Evolutionary conservation across 2,113 vertebrate genomes (phyloP), one percentile per base, ranked within the genome.

Genomic region (Mesembrinibis cayennensis): DNA sequence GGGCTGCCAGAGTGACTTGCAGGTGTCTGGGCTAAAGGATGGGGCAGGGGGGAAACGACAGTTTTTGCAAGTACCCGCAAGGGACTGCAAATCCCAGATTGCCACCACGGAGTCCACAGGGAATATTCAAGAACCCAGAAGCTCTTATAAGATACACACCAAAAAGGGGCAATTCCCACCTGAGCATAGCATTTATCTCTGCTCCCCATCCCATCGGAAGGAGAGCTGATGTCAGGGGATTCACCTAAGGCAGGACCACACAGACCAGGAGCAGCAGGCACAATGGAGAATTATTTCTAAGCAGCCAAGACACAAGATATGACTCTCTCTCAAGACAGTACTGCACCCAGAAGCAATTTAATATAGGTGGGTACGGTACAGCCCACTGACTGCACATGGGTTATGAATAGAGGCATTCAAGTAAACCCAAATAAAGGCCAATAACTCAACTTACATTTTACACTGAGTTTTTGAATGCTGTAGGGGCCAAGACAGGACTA

Each of bases 321-420:
- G 53, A 52, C 50, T 93, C 87, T 82, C 63, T 83, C 80, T 93
- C 69, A 62, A 67, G 76, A 91, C 1, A 92, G 72, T 32, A 50
- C 81, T 92, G 89, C 95, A 92, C 80, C 84, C 77, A 93, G 80
- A 61, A 78, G 96, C 87, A 93, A 94, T 92, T 97, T 91, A 90
- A 84, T 85, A 15, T 34, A 65, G 91, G 92, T 85, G 89, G 61
- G 69, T n/a, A 67, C 1, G 18, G 95, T 50, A 76, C 70, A 87
- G 89, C 89, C 62, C 87, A 36, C 86, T 49, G 97, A 20, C 91
- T 95, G 89, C 40, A 4, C 66, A 12, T 6, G 70, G 87, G 72
- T 74, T 96, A 95, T 95, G 96, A 97, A 97, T 95, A 79, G 89
- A 93, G 65, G 83, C 94, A 96, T 97, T 96, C 96, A 96, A 84